Percentiles rank a stretch among this genome's conserved stretches.
Evolutionary conservation across 1,140 invertebrate species (phyloP).

Genomic region (Heliconius himera): DNA sequence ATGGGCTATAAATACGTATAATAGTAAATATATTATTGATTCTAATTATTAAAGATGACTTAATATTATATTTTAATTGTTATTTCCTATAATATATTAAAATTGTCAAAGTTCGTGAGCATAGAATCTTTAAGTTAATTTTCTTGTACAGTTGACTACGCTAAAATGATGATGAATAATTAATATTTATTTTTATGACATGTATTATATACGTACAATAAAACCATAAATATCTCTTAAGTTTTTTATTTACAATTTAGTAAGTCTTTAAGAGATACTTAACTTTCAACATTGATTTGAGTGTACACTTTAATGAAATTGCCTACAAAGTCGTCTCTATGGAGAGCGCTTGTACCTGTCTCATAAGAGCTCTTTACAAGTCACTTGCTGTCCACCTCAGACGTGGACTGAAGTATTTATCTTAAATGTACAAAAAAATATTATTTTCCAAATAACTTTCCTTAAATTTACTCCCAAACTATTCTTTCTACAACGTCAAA

Average conservation of each 20-base stretch:
- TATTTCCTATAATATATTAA: too few relatives aligned
- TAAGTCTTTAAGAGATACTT: neutral
- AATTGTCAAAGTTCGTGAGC: too few relatives aligned
- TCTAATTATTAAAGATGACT: too few relatives aligned
- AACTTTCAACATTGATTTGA: slow-evolving; percentile 8
- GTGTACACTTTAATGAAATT: slow-evolving; percentile 16
- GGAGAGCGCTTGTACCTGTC: slow-evolving; percentile 7
- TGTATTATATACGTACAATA: neutral
- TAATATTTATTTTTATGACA: too few relatives aligned
- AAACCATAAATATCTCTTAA: neutral
- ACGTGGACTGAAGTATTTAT: neutral
- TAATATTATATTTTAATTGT: too few relatives aligned
- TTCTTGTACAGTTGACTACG: too few relatives aligned
- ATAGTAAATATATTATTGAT: too few relatives aligned
- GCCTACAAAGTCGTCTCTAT: slow-evolving; percentile 26
- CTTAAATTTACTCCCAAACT: neutral
- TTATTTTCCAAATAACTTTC: neutral
- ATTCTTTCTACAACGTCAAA: neutral
- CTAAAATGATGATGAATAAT: too few relatives aligned
- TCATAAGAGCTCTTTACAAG: slow-evolving; percentile 17
- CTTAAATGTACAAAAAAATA: neutral
- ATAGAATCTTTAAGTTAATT: too few relatives aligned
- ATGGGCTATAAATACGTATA: neutral
- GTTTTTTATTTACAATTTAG: neutral
- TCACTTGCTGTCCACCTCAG: neutral